Evolutionary conservation across 1,140 invertebrate genomes (phyloP), one percentile per base, ranked within the genome.

Genomic region (Drosophila truncata): DNA sequence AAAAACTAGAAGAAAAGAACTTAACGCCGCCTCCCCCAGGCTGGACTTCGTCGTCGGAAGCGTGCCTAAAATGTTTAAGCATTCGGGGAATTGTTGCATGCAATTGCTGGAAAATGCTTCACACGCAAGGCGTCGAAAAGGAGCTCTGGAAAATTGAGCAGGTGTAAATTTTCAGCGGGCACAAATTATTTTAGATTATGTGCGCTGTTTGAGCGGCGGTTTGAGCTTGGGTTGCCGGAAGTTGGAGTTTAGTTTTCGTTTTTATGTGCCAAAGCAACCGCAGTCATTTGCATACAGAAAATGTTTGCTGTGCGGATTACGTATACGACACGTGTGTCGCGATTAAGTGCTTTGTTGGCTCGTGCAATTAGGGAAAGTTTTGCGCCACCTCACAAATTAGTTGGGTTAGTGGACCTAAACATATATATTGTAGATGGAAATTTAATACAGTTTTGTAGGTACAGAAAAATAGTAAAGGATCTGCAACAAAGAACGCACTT

Each of bases 171-270:
- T 88, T 78, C 66, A 80, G 46, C 31, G 84, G 73, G 58, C 84
- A 90, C 85, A 90, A 88, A 88, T 88, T 88, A 88, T 88, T 88
- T 88, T 90, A 88, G 85, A 88, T 88, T 88, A 88, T 88, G 84
- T 84, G 73, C 61, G 73, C 61, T 66, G n/a, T 35, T 14, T n/a
- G n/a, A n/a, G n/a, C 37, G 29, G 10, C 13, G 4, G 7, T n/a
- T n/a, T n/a, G 29, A 8, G 33, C 49, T 11, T 16, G 35, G 37
- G 50, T 46, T n/a, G 52, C 50, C 84, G 83, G 83, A 88, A 90
- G 81, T 88, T 84, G 65, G 58, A 88, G 84, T 84, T 88, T 88
- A 88, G 85, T 90, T 85, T 77, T 23, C 66, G 52, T 58, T 78
- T 87, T 88, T 84, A 84, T 80, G 42, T 42, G 50, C 6, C 16